Base-by-base conservation (phyloP, 2,113 vertebrate genomes). In the Chionodraco myersi region DNA sequence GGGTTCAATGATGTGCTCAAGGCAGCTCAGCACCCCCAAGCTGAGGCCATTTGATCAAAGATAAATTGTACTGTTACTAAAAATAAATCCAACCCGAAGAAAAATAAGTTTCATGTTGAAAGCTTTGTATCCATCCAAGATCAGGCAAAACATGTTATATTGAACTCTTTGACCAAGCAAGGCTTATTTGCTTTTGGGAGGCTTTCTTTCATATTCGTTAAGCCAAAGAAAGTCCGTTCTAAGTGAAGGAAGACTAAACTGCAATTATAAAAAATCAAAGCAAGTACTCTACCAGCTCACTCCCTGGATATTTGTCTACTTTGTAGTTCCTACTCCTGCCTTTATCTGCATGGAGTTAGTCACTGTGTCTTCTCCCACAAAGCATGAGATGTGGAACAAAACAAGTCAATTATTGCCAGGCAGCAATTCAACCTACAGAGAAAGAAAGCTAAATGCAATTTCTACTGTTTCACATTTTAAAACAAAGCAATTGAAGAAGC, bases 401-500 rank as follows among this genome's bases (percentile, higher is more conserved):
- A 88, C 80, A 89, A 86, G 60, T 36, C 76, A 77, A 67, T 86
- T 86, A 77, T 72, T 79, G 41, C 23, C 44, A 71, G 62, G 65
- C 51, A 57, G 58, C 44, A 69, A 66, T 51, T 83, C 48, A 75
- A 74, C 51, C 48, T 9, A 26, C 23, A 49, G 45, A 11, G 5
- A 7, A 51, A 34, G 45, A 56, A 57, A 21, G 26, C 57, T 87
- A 70, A 49, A n/a, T 62, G 53, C 57, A n/a, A 61, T 47, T 65
- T 77, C 69, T 77, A 78, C 44, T n/a, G 52, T 76, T 78, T 77
- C 52, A 53, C 62, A 69, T 63, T 59, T 54, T 30, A 84, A 83
- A 67, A 80, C 49, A 71, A 54, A 6, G 8, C 41, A 63, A 57
- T 52, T 60, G 13, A 60, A 30, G 30, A 60, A 8, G 48, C 0